Evolutionary conservation across 2,797 vertebrate species (phyloP), one percentile per base, ranked within the genome.

Genomic region (Hephaestus fuliginosus): DNA sequence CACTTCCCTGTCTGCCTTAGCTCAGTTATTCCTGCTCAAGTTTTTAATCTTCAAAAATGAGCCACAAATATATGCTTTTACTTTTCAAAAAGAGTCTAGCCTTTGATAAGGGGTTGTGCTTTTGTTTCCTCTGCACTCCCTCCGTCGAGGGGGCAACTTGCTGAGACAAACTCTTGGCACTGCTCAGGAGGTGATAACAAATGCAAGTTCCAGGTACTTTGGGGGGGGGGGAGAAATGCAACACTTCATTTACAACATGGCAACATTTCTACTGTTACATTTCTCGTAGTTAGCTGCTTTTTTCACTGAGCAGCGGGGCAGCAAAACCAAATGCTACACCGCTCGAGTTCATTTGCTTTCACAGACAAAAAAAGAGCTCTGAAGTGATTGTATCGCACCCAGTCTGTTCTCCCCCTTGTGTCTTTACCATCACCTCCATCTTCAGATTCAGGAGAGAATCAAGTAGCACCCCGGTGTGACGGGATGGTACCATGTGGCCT

Each of bases 31-130:
- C 30, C n/a, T 9, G 4, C n/a, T 18, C 30, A 44, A 18, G 70
- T 74, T 8, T 6, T 15, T 46, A 65, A 69, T 74, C 58, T 52
- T 62, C 30, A 71, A 65, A 53, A 78, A 39, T 8, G 0, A 14
- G 18, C 56, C 48, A 67, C 30, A 71, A 25, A 68, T 15, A 61
- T 5, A 39, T 33, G 5, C 30, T 48, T 80, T 70, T 5, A 6
- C 58, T 43, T 58, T 28, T 28, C 33, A 49, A 39, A 68, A 55
- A 30, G 12, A 61, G 58, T 22, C 12, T 14, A 61, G 33, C 12
- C 18, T 3, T n/a, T 13, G 57, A 20, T 6, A n/a, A 6, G 25
- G 25, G 25, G 25, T 25, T 25, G 25, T 25, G 25, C 25, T 43
- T 43, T 11, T 22, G 33, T 41, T 41, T 43, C 4, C 12, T 22